Base-by-base conservation (phyloP, 2,888 invertebrate genomes). In the Sinodicranocentrus sp. region DNA sequence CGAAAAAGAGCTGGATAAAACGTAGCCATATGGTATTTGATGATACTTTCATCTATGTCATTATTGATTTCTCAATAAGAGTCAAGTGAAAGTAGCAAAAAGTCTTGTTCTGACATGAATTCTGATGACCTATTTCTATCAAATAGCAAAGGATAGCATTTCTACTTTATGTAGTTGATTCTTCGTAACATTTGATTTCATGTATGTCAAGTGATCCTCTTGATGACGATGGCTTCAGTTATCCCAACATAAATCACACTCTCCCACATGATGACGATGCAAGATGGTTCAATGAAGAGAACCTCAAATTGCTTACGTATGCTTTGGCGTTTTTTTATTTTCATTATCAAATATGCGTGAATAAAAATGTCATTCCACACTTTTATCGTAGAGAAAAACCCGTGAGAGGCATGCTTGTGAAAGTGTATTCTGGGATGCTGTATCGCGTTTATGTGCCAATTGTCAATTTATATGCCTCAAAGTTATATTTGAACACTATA, bases 301-400 rank as follows among this genome's bases (percentile, higher is more conserved):
- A n/a, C n/a, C 28, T 54, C 28, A 76, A 76, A 54, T 23, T 76
- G 67, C 76, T 76, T 76, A 65, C 65, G 76, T 76, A 33, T 44
- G 15, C 10, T 15, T 17, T 44, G 2, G n/a, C 57, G 61, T 17
- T 19, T 52, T 52, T 48, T 52, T 17, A 17, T 21, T 63, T 63
- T 63, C 33, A 63, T 63, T 63, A 63, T 63, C 63, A 63, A 63
- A 28, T 28, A 33, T 63, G 33, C 17, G 63, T 28, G 28, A n/a
- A 63, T 28, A 63, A 57, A 57, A 63, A 57, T 57, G 57, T 57
- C 57, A 57, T 57, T 57, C 57, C 21, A 23, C 19, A 57, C 33
- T 33, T 33, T 33, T 33, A 6, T 48, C n/a, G n/a, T n/a, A n/a
- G n/a, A n/a, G n/a, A n/a, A n/a, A n/a, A n/a, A n/a, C n/a, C n/a